A percentile compares a stretch with the other conserved stretches of the same genome.
Conservation (phyloP, 1,140 invertebrate genomes). For the Megalonaias nervosa region DNA sequence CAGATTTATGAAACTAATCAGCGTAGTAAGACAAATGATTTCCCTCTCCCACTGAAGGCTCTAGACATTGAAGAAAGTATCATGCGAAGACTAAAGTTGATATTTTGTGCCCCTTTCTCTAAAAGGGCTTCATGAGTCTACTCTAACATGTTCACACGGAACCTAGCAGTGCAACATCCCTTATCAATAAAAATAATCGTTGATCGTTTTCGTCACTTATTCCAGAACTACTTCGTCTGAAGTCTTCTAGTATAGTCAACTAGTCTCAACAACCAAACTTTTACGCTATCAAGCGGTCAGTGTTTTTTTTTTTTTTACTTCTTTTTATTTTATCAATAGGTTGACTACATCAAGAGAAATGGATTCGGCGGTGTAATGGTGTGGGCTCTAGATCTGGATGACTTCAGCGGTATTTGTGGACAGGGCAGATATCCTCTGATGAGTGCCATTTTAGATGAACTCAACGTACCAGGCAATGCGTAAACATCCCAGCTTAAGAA, state of each 20-base stretch:
- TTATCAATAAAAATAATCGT: background rate
- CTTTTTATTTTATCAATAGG: constrained; percentile 1
- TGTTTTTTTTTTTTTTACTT: background rate
- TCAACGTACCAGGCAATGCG: background rate
- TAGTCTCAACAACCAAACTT: background rate
- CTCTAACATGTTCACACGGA: background rate
- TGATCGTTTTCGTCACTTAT: background rate
- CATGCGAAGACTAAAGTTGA: no score
- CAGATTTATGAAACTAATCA: no score
- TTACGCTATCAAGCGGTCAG: background rate
- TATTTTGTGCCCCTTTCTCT: no score
- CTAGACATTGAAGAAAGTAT: no score
- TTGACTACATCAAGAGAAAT: constrained; percentile 41
- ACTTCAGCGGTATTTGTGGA: constrained; percentile 83
- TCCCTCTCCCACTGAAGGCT: no score
- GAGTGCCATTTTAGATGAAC: constrained; percentile 72
- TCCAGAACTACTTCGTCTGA: background rate
- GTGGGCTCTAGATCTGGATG: constrained; percentile 98
- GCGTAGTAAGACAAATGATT: no score
- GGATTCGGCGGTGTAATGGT: constrained; percentile 81
- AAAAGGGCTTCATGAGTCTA: no score
- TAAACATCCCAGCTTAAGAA: no score
- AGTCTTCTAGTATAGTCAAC: background rate
- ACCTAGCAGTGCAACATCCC: background rate
- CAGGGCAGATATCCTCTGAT: constrained; percentile 63